These are phyloP conservation scores for Auanema freiburgensis DNA, from an alignment of 2,888 invertebrate genomes.

Conservation along the genomic window DNA sequence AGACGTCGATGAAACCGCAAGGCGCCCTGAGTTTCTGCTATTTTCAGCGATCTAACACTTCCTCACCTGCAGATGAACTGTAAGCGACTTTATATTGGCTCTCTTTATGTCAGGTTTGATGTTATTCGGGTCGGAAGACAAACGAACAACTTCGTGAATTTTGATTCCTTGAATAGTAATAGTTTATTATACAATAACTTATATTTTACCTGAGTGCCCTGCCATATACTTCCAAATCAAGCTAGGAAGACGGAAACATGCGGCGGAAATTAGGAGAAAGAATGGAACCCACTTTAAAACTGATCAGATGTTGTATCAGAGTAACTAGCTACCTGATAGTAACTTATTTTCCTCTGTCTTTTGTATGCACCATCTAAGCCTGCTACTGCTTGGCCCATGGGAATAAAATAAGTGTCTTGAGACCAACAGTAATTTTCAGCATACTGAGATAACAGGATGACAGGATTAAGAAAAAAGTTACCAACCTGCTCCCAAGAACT, in stretches of 20 bases:
- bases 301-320: conserved; percentile 12
- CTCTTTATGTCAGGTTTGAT: conserved; percentile 62
- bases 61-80: conserved; percentile 56
- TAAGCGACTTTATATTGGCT: conserved; percentile 58
- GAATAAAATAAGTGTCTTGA: conserved; percentile 59
- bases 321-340: conserved; percentile 49
- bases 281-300: conserved; percentile 59
- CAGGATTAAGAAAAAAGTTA: neutral
- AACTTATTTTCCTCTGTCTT: conserved; percentile 48
- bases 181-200: conserved; percentile 10
- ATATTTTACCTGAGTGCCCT: conserved; percentile 56
- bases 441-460: conserved; percentile 46
- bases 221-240: conserved; percentile 62
- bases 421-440: conserved; percentile 63
- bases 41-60: conserved; percentile 4
- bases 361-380: conserved; percentile 47
- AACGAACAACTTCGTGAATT: conserved; percentile 59
- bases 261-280: conserved; percentile 61
- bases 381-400: conserved; percentile 51
- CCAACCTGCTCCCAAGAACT: conserved; percentile 59
- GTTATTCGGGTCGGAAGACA: conserved; percentile 64
- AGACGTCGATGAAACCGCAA: conserved; percentile 63
- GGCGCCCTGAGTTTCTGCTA: conserved; percentile 52
- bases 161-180: conserved; percentile 50
- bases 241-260: conserved; percentile 62